A percentile compares a stretch with the other conserved stretches of the same genome.
These are phyloP conservation scores for Aricia artaxerxes DNA, from an alignment of 2,888 invertebrate species.

Conservation along the genomic window DNA sequence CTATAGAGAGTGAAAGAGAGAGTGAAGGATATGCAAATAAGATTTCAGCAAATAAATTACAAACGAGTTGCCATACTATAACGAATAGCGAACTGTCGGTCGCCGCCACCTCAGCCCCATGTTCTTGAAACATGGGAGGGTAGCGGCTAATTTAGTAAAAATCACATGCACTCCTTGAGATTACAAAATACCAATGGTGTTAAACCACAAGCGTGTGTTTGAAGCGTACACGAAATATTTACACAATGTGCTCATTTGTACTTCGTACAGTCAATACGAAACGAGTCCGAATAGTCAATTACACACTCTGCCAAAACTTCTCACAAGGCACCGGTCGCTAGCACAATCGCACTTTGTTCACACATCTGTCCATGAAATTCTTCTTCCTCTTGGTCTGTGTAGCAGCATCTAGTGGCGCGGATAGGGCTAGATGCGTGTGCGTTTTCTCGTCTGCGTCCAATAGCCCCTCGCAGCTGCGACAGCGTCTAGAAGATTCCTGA, in stretches of 20 bases:
- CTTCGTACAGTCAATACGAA: constrained; percentile 71
- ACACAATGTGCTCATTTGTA: constrained; percentile 77
- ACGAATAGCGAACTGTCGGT: constrained; percentile 68
- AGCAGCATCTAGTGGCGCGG: constrained; percentile 79
- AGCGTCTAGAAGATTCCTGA: constrained; percentile 67
- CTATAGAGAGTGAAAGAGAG: constrained; percentile 71
- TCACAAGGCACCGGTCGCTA: constrained; percentile 71
- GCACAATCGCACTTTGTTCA: constrained; percentile 89
- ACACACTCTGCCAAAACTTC: constrained; percentile 69
- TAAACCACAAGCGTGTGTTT: constrained; percentile 57
- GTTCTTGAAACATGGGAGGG: constrained; percentile 72
- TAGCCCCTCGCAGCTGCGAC: constrained; percentile 83
- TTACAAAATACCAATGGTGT: constrained; percentile 68
- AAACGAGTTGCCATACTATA: constrained; percentile 73
- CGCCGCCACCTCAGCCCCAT: constrained; percentile 62
- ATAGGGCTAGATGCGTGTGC: constrained; percentile 79
- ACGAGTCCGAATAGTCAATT: constrained; percentile 69
- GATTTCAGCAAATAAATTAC: constrained; percentile 56
- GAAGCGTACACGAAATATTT: constrained; percentile 73
- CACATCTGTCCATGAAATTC: constrained; percentile 92
- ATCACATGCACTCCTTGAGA: constrained; percentile 74
- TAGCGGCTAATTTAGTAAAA: constrained; percentile 57
- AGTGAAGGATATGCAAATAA: constrained; percentile 63
- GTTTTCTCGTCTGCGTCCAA: constrained; percentile 77
- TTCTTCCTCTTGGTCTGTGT: constrained; percentile 84